Evolutionary conservation across 2,888 invertebrate genomes (phyloP), one percentile per base, ranked within the genome.

Genomic region (Schizotus pectinicornis): DNA sequence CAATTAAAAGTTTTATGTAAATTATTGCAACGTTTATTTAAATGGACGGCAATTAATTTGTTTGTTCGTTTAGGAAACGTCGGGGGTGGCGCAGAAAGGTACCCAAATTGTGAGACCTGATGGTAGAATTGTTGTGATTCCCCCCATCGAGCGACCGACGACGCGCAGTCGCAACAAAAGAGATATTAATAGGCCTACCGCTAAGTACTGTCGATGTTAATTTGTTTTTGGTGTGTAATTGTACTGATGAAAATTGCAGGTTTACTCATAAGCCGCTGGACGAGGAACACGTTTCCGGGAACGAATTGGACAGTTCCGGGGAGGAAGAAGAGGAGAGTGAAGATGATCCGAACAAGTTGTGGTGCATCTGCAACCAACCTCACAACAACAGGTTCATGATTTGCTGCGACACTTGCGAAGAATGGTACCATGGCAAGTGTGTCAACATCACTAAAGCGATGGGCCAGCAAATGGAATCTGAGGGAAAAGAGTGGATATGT

Each of bases 391-490:
- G 95, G 50, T 97, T 98, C 77, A 98, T 98, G 97, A 97, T 97
- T 71, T 95, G 95, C 78, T 98, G 98, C 78, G 97, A 98, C 79
- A 86, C 87, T 8, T 98, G 97, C 77, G 93, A 95, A 76, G 95
- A 97, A 76, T 98, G 97, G 97, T 98, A 94, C 77, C 97, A 98
- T 77, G 97, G 97, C n/a, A 93, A 92, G 74, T 98, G 97, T 81
- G 96, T 98, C 8, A 93, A 92, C 69, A 91, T 98, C 38, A 94
- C 94, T 12, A 90, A 94, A 82, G 87, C 90, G 0, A 91, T 93
- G 90, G 94, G 94, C 51, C 88, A 92, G 71, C 91, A 93, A 80
- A 95, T 97, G 92, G 96, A 97, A 77, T 86, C 89, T 50, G 88
- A 90, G 67, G 91, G 93, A 6, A 86, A 89, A 62, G 93, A 94